phyloP scores from a whole-genome alignment of 2,888 invertebrate genomes.

The Xanthorhoe spadicearia region DNA sequence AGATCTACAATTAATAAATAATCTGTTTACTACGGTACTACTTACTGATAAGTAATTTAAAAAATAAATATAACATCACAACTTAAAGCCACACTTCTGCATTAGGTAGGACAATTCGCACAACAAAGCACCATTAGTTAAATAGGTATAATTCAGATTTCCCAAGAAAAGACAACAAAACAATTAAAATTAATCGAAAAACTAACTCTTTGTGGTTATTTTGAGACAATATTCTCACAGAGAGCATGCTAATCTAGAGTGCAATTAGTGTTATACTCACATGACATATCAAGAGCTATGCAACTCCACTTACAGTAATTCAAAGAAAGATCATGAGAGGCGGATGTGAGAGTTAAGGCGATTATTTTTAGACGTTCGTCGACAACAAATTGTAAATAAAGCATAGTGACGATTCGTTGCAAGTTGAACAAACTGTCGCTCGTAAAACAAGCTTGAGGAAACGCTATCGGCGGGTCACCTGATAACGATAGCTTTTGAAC shows the following conservation, averaged over 20 bases:
- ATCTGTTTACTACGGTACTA: neutral
- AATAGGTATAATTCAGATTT: too few relatives aligned
- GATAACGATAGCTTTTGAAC: constrained; percentile 68
- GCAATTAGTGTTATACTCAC: constrained; percentile 49
- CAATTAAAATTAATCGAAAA: neutral
- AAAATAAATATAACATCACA: too few relatives aligned
- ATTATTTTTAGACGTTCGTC: constrained; percentile 61
- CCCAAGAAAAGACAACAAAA: neutral
- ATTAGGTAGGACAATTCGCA: too few relatives aligned
- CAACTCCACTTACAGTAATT: constrained; percentile 49
- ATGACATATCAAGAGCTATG: constrained; percentile 42
- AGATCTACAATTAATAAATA: neutral
- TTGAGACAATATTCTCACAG: constrained; percentile 2
- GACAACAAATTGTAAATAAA: constrained; percentile 69
- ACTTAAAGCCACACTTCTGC: too few relatives aligned
- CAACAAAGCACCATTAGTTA: too few relatives aligned
- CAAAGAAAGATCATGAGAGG: constrained; percentile 55
- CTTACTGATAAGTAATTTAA: neutral
- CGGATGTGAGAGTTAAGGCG: constrained; percentile 60
- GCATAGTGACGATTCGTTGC: constrained; percentile 61
- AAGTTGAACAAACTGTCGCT: constrained; percentile 80
- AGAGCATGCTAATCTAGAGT: constrained; percentile 24
- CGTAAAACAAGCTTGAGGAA: constrained; percentile 62
- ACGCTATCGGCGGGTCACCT: constrained; percentile 64
- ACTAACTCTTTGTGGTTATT: neutral